Evolutionary conservation across 1,140 invertebrate genomes (phyloP), one percentile per base, ranked within the genome.

Genomic region (Neotoxoptera formosana): DNA sequence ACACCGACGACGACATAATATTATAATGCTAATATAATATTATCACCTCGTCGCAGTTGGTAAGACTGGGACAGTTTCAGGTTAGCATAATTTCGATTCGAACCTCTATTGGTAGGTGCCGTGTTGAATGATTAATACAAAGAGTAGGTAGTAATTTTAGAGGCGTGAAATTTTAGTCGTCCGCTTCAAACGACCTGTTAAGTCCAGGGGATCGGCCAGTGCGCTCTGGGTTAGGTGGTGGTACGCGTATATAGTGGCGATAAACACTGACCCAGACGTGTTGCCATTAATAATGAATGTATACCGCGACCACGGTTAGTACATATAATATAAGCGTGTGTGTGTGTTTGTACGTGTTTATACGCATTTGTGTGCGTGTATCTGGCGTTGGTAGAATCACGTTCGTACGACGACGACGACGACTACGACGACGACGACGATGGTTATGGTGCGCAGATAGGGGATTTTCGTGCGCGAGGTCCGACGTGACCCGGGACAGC

Each of bases 251-350:
- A 48, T 23, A 47, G n/a, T 53, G 3, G 9, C 67, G 90, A 81
- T 83, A 91, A 91, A 91, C 90, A 83, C 90, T 76, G 45, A 81
- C 90, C 90, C 45, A 83, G 20, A 91, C 47, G 45, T 83, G 76
- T 7, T 36, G 20, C 20, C 76, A 92, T 92, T 83, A 92, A 92
- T 83, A 84, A 92, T 83, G 67, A 41, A 92, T 53, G 36, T 45
- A 84, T 41, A 48, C 30, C 88, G 4, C 34, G 34, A 56, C 51
- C 88, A 30, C 51, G 51, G 88, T 89, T 56, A 41, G n/a, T 88
- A 25, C 8, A 34, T n/a, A 76, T 67, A n/a, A 76, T 17, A 34
- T 34, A 76, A 67, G 23, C 9, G 56, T 25, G 60, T 30, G 60
- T 30, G 30, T 47, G 81, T 36, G 34, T 7, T 17, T 36, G 8